Conservation (phyloP, 2,113 vertebrate species). For the Mobula hypostoma region DNA sequence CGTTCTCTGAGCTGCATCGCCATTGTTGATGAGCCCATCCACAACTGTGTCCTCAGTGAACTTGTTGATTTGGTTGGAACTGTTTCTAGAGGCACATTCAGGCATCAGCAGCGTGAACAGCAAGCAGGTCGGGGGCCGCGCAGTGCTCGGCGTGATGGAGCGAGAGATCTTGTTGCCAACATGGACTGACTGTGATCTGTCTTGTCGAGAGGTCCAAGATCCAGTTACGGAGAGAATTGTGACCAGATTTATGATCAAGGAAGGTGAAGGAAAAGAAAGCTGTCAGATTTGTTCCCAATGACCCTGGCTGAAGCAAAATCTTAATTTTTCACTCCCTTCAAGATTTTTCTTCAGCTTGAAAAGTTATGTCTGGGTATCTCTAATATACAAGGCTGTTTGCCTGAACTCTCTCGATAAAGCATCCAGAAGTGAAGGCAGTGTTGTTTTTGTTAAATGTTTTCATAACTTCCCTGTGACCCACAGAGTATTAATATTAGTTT, state of each 20-base stretch:
- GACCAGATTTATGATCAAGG: neutral
- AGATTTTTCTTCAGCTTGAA: neutral
- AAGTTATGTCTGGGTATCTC: neutral
- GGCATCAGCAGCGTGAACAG: too few species aligned
- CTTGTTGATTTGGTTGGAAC: too few species aligned
- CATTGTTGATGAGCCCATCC: too few species aligned
- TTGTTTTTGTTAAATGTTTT: constrained; percentile 27
- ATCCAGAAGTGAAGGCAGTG: neutral
- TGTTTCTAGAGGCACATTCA: too few species aligned
- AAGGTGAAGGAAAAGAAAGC: neutral
- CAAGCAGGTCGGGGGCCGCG: too few species aligned
- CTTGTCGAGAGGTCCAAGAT: too few species aligned
- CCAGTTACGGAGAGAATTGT: too few species aligned
- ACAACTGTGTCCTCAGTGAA: too few species aligned
- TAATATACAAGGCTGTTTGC: neutral
- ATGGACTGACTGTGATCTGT: too few species aligned
- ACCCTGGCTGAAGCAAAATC: neutral
- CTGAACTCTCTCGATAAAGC: neutral
- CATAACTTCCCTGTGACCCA: constrained; percentile 22
- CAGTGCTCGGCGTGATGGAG: too few species aligned
- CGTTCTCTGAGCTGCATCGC: too few species aligned
- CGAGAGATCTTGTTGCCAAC: too few species aligned
- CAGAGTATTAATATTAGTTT: neutral
- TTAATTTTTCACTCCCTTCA: neutral
- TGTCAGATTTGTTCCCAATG: neutral